Base-by-base conservation (phyloP, 2,113 vertebrate species). In the Aptenodytes forsteri region DNA sequence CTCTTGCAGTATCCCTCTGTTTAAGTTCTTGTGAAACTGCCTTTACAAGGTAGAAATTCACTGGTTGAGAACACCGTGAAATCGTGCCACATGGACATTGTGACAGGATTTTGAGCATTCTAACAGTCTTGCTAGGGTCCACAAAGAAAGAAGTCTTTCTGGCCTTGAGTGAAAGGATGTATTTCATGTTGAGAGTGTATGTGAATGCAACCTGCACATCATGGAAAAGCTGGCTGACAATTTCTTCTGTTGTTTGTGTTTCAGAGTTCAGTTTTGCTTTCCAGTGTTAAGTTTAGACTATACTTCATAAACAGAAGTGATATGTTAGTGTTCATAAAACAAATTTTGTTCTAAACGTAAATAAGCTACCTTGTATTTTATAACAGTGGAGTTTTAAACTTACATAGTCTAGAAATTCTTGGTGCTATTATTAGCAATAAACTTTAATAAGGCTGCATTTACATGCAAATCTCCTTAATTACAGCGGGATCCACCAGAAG, bases 401-500 rank as follows among this genome's bases (percentile, higher is more conserved):
- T 82, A 4, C 0, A 0, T 42, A 72, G 61, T 38, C 20, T 52
- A 38, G 23, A 79, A 59, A 52, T 69, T 55, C 46, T 77, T 56
- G 18, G 7, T 87, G 34, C 32, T 54, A 2, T 64, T 81, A 46
- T 34, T 83, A 73, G 18, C 46, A 87, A 30, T 83, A 42, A 65
- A 67, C 11, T 55, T 87, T 16, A 69, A 46, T 52, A 75, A 71
- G 13, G 16, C 27, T 87, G 13, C 42, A 17, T 23, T 78, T 83
- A 55, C 11, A 10, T 0, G 1, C 15, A 54, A n/a, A 27, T 64
- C 30, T 56, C 9, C 25, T 95, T 92, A 89, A 78, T 95, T 96
- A 83, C 90, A 99, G 99, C 98, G 99, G 90, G 99, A 99, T 97
- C 99, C 99, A 65, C 99, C 99, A 29, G 99, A 99, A 93, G 99